Base-by-base conservation (phyloP, 2,888 invertebrate species). In the Chaetogeoica ovagalla region DNA sequence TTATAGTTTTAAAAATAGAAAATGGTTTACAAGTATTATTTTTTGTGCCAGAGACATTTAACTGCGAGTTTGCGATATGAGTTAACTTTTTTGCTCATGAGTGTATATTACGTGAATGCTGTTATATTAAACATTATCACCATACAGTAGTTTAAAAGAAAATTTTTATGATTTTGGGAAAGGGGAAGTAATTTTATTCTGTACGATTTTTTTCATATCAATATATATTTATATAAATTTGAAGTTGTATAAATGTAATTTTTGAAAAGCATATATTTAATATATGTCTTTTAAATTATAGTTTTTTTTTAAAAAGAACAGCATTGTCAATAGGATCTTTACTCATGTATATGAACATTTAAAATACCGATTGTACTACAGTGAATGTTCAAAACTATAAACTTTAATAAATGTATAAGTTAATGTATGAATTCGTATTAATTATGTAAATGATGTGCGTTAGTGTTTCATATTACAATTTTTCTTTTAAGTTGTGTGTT, bases 121-220 rank as follows among this genome's bases (percentile, higher is more conserved):
- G 57, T 66, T 2, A 75, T 43, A 75, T 66, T 59, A 66, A 23
- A 37, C 59, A 74, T 73, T 63, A 73, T 74, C 23, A 17, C 15
- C 15, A 66, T 66, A 66, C 21, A 57, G 2, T 62, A 66, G n/a
- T 59, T 1, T 55, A 70, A 43, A 19, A 57, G 17, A 5, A 63
- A 52, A 73, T 63, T 11, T 62, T 30, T 19, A 62, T 39, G 60
- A 63, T 52, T 37, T n/a, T n/a, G n/a, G n/a, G n/a, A n/a, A n/a
- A n/a, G n/a, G n/a, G n/a, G n/a, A n/a, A 63, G 30, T 5, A 52
- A 3, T 43, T 43, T 43, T 43, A 5, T 48, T 48, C 48, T 15
- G 13, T 48, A 48, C 13, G 11, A 48, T 48, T 48, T 48, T 68
- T 17, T 59, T 9, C 17, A 19, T n/a, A 65, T 1, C 21, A 55